Conservation (phyloP, 1,140 invertebrate genomes). For the Hyles vespertilio region DNA sequence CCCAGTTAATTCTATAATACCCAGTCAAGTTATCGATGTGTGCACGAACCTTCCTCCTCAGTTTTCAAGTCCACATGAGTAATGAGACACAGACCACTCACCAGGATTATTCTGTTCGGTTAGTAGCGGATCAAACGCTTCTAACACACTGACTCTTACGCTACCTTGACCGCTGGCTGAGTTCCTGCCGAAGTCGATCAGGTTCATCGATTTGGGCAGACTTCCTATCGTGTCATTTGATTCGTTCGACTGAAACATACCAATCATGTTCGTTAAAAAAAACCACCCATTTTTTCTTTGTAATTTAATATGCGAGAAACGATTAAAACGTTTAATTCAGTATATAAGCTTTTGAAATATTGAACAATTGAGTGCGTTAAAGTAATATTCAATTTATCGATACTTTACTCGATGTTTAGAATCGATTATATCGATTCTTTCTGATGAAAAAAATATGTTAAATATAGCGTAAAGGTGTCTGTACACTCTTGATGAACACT, state of each 20-base stretch:
- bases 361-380: too few species aligned
- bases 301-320: neutral
- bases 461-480: too few species aligned
- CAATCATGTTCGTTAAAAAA: neutral
- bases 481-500: too few species aligned
- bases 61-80: constrained; percentile 8
- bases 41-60: neutral
- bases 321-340: too few species aligned
- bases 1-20: too few species aligned
- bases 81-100: constrained; percentile 62
- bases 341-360: too few species aligned
- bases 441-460: too few species aligned
- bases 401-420: too few species aligned
- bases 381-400: too few species aligned
- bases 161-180: constrained; percentile 73
- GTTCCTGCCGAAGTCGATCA: constrained; percentile 60
- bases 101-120: constrained; percentile 71
- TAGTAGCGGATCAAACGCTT: constrained; percentile 89
- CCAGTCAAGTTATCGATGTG: too few species aligned
- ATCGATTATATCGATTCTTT: too few species aligned
- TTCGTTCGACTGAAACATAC: constrained; percentile 51
- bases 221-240: constrained; percentile 59
- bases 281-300: neutral
- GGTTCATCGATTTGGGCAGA: constrained; percentile 55
- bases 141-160: constrained; percentile 86